These are phyloP conservation scores for Agapostemon virescens DNA, from an alignment of 2,888 invertebrate species.

Conservation along the genomic window DNA sequence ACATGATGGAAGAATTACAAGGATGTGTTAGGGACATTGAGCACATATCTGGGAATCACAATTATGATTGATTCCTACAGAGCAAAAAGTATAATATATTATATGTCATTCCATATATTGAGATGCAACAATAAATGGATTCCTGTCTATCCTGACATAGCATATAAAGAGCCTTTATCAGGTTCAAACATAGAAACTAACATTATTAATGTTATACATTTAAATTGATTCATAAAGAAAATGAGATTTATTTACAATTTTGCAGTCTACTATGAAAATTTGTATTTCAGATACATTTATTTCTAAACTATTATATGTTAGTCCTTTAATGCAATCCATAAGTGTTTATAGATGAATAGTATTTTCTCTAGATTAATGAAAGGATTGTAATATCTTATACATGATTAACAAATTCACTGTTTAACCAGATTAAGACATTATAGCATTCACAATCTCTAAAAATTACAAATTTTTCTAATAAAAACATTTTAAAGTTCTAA, in stretches of 20 bases:
- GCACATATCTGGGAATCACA: neutral
- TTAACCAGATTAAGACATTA: conserved; percentile 2
- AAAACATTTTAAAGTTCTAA: conserved; percentile 13
- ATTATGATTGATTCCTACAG: neutral
- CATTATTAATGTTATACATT: conserved; percentile 15
- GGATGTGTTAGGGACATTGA: neutral
- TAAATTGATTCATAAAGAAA: conserved; percentile 24
- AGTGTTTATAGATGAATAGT: conserved; percentile 15
- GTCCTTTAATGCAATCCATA: conserved; percentile 45
- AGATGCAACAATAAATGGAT: conserved; percentile 5
- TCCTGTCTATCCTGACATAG: neutral
- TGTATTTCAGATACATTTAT: conserved; percentile 18
- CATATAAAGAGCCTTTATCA: neutral
- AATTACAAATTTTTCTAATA: conserved; percentile 21
- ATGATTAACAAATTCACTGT: conserved; percentile 7
- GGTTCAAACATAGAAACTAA: conserved; percentile 16
- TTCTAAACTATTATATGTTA: conserved; percentile 25
- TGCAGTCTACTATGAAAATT: conserved; percentile 24
- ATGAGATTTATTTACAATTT: conserved; percentile 38
- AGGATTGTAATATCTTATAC: conserved; percentile 20
- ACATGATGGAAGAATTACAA: neutral
- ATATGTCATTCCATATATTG: conserved; percentile 1
- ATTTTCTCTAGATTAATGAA: conserved; percentile 26
- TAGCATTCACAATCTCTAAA: conserved; percentile 5
- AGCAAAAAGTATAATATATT: neutral